Conservation (phyloP, 2,113 vertebrate species). For the Parotia lawesii region DNA sequence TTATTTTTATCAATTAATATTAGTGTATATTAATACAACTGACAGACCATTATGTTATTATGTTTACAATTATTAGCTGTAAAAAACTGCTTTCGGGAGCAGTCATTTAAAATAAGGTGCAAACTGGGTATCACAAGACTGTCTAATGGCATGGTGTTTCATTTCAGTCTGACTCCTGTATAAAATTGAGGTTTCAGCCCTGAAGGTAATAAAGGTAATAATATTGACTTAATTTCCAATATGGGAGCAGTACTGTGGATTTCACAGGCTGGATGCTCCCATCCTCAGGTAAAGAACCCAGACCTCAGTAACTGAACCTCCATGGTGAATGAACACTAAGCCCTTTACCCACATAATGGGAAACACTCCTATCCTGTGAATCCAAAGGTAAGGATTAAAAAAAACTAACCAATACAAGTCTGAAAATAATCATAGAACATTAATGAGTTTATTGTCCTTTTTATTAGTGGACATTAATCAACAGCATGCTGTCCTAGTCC, state of each 20-base stretch:
- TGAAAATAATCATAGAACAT: not conserved
- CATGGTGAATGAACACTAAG: not conserved
- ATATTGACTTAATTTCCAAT: not conserved
- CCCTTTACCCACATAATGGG: not conserved
- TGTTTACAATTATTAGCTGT: constrained; percentile 40
- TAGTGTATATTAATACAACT: not conserved
- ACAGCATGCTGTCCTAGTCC: not conserved
- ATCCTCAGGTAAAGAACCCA: not conserved
- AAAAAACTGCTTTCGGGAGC: constrained; percentile 48
- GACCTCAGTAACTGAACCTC: not conserved
- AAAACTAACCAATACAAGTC: not conserved
- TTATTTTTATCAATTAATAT: constrained; percentile 51
- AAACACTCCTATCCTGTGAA: not conserved
- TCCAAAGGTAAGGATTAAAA: not conserved
- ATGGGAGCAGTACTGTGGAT: not conserved
- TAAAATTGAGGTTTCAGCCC: not conserved
- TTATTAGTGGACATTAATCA: not conserved
- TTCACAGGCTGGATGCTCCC: not conserved
- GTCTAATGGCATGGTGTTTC: not conserved
- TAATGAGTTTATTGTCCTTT: not conserved
- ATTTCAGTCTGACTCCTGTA: not conserved
- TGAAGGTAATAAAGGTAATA: not conserved
- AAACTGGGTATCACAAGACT: not conserved
- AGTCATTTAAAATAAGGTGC: constrained; percentile 46
- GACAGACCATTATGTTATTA: not conserved